Percentiles rank a stretch among this genome's conserved stretches.
Conservation (phyloP, 2,888 invertebrate species). For the Callosobruchus maculatus region DNA sequence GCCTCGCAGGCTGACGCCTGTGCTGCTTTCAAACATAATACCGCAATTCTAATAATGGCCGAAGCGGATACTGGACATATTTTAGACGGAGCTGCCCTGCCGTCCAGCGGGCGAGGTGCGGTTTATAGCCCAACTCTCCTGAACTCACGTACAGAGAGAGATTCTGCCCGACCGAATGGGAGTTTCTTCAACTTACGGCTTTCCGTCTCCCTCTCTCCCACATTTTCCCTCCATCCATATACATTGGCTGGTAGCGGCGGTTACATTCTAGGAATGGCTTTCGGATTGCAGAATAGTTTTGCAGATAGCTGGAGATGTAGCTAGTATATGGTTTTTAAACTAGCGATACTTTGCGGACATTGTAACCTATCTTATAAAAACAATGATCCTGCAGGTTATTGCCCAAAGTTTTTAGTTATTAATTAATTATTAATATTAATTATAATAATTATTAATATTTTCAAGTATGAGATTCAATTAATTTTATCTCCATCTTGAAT, state of each 20-base stretch:
- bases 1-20: constrained; percentile 6
- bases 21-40: constrained; percentile 32
- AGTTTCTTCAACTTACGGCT: constrained; percentile 15
- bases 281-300: not conserved
- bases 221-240: too few species aligned
- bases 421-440: too few species aligned
- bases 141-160: not conserved
- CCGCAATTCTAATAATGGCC: constrained; percentile 36
- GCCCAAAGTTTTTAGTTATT: too few species aligned
- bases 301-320: not conserved
- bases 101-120: constrained; percentile 20
- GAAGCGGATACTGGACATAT: constrained; percentile 32
- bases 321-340: too few species aligned
- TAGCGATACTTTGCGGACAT: too few species aligned
- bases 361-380: too few species aligned
- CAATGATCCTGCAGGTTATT: too few species aligned
- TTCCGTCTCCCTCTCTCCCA: not conserved
- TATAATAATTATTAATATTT: too few species aligned
- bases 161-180: not conserved
- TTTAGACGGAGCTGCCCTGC: constrained; percentile 23
- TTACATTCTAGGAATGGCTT: not conserved
- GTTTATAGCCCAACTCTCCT: constrained; percentile 19
- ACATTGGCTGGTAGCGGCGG: too few species aligned
- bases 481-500: too few species aligned
- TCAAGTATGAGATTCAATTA: too few species aligned